Percentiles rank a stretch among this genome's conserved stretches.
Conservation (phyloP, 2,797 vertebrate genomes). For the Xiphophorus birchmanni region DNA sequence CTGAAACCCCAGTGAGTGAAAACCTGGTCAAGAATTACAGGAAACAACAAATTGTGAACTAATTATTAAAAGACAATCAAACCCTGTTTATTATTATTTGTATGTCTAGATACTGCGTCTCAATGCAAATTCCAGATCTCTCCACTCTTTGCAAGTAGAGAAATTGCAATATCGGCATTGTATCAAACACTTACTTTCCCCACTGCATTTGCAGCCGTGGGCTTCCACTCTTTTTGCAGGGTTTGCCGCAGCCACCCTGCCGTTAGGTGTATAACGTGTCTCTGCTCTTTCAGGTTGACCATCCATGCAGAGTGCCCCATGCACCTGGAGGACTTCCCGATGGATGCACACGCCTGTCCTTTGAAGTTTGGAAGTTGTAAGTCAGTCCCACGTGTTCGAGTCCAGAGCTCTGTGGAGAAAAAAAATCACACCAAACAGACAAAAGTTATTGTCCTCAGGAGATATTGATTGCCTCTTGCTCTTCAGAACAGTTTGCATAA, state of each 20-base stretch:
- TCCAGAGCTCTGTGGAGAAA: slow-evolving; percentile 17
- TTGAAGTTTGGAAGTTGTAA: slow-evolving; percentile 98
- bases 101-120: background rate
- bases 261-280: slow-evolving; percentile 29
- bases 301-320: slow-evolving; percentile 98
- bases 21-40: background rate
- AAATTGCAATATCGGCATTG: background rate
- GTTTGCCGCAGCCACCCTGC: background rate
- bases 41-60: background rate
- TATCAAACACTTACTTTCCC: background rate
- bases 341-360: slow-evolving; percentile 97
- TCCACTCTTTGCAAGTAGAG: no score
- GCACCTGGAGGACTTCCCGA: slow-evolving; percentile 99
- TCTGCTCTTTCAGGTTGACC: slow-evolving; percentile 85
- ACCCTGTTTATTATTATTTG: background rate
- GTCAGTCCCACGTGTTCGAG: slow-evolving; percentile 64
- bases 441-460: slow-evolving; percentile 29
- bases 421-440: slow-evolving; percentile 26
- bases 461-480: slow-evolving; percentile 14
- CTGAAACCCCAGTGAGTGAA: background rate
- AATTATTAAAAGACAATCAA: background rate
- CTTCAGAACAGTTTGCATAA: background rate
- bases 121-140: background rate
- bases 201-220: slow-evolving; percentile 18
- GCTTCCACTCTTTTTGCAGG: slow-evolving; percentile 19